A percentile compares a stretch with the other conserved stretches of the same genome.
Conservation (phyloP, 1,140 invertebrate genomes). For the Nephotettix cincticeps region DNA sequence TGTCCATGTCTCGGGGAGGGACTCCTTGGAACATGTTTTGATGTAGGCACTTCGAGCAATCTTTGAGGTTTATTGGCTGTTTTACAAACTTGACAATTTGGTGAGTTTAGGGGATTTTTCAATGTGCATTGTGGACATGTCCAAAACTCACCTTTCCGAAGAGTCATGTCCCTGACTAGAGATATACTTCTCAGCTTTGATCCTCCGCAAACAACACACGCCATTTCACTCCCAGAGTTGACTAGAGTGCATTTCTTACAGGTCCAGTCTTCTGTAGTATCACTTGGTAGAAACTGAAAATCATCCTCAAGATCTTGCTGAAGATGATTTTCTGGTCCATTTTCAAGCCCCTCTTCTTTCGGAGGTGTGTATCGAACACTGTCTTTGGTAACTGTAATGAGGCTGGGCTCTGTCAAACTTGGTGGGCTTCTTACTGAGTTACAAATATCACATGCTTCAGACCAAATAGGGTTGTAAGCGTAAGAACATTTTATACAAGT, state of each 20-base stretch:
- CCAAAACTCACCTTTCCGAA: slow-evolving; percentile 77
- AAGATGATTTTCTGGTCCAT: slow-evolving; percentile 34
- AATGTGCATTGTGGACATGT: slow-evolving; percentile 74
- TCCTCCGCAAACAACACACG: slow-evolving; percentile 81
- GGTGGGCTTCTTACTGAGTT: slow-evolving; percentile 62
- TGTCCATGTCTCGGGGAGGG: slow-evolving; percentile 48
- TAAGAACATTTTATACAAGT: slow-evolving; percentile 84
- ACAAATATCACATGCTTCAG: slow-evolving; percentile 77
- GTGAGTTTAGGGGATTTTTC: slow-evolving; percentile 71
- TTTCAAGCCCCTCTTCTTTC: slow-evolving; percentile 43
- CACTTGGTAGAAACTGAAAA: slow-evolving; percentile 51
- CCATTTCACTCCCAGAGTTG: slow-evolving; percentile 65
- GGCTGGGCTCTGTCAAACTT: slow-evolving; percentile 62
- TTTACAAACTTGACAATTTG: slow-evolving; percentile 78
- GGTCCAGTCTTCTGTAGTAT: slow-evolving; percentile 63
- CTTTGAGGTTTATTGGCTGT: slow-evolving; percentile 44
- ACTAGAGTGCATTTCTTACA: slow-evolving; percentile 86
- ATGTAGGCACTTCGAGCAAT: slow-evolving; percentile 41
- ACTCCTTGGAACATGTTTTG: slow-evolving; percentile 43
- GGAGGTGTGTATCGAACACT: slow-evolving; percentile 53
- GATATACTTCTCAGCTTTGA: slow-evolving; percentile 70
- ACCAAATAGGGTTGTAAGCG: slow-evolving; percentile 80
- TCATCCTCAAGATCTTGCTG: slow-evolving; percentile 54
- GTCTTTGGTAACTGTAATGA: slow-evolving; percentile 67
- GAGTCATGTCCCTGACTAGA: slow-evolving; percentile 62